phyloP scores from a whole-genome alignment of 2,113 vertebrate species.

The Xenus cinereus region DNA sequence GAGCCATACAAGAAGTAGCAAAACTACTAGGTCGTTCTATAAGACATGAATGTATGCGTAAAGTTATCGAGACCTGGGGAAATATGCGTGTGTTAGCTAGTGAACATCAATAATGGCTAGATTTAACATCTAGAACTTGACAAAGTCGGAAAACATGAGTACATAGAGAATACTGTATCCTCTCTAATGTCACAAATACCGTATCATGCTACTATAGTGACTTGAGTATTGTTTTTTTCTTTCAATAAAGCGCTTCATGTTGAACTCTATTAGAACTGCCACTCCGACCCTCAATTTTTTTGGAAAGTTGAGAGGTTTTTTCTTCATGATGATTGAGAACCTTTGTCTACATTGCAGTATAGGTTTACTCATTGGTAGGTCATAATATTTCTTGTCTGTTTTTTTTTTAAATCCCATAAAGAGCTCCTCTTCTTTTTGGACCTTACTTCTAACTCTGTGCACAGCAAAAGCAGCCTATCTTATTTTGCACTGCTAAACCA shows the following conservation, averaged over 20 bases:
- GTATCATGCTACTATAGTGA: accelerated
- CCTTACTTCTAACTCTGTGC: neutral
- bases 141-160: neutral
- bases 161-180: neutral
- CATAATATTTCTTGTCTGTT: neutral
- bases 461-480: neutral
- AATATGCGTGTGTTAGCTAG: neutral
- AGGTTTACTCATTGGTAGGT: neutral
- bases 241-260: neutral
- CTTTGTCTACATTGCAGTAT: neutral
- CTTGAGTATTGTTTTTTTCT: neutral
- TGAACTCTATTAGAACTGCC: neutral
- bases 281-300: neutral
- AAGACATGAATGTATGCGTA: accelerated
- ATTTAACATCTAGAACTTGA: neutral
- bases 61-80: neutral
- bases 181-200: neutral
- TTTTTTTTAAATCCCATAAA: neutral
- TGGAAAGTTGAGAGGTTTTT: accelerated
- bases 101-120: neutral
- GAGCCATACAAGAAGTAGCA: neutral
- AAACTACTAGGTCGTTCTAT: neutral
- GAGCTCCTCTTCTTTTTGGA: neutral
- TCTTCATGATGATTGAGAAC: neutral
- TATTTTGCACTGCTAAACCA: neutral